phyloP scores from a whole-genome alignment of 2,797 vertebrate species.

The Amniataba percoides region DNA sequence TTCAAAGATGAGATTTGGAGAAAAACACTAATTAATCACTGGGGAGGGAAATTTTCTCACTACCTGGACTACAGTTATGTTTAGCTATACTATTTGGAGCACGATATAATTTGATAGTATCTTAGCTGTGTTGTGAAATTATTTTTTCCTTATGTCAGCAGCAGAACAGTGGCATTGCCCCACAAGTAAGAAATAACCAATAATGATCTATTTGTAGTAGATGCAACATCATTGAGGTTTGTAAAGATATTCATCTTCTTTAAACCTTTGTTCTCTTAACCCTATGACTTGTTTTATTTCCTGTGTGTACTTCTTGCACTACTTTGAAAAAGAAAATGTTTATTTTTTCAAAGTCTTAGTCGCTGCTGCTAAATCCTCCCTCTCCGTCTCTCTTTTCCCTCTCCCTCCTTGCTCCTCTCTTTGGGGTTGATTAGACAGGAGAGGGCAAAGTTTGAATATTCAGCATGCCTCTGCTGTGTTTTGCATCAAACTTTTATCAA shows the following conservation, averaged over 20 bases:
- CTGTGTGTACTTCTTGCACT: constrained; percentile 27
- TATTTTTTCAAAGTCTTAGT: constrained; percentile 49
- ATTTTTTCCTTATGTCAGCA: neutral
- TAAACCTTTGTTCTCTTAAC: constrained; percentile 39
- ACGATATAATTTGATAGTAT: neutral
- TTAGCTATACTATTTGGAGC: neutral
- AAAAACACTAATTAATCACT: neutral
- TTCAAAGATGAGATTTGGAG: neutral
- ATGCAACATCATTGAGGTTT: constrained; percentile 17
- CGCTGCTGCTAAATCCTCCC: constrained; percentile 24
- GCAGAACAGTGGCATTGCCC: constrained; percentile 6
- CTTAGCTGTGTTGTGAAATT: constrained; percentile 17
- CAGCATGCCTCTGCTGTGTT: constrained; percentile 84
- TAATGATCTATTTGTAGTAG: constrained; percentile 27
- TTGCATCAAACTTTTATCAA: constrained; percentile 88
- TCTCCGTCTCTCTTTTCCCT: constrained; percentile 28
- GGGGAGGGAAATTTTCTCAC: neutral
- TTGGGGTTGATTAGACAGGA: constrained; percentile 80
- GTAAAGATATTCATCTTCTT: constrained; percentile 43
- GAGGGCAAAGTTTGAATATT: constrained; percentile 87
- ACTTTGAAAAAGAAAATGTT: constrained; percentile 39
- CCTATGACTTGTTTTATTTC: constrained; percentile 35
- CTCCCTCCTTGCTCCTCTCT: constrained; percentile 42
- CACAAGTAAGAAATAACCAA: constrained; percentile 20
- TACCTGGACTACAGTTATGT: neutral